Conservation (phyloP, 92 coral and sea anemone species). For the Porites divaricata region DNA sequence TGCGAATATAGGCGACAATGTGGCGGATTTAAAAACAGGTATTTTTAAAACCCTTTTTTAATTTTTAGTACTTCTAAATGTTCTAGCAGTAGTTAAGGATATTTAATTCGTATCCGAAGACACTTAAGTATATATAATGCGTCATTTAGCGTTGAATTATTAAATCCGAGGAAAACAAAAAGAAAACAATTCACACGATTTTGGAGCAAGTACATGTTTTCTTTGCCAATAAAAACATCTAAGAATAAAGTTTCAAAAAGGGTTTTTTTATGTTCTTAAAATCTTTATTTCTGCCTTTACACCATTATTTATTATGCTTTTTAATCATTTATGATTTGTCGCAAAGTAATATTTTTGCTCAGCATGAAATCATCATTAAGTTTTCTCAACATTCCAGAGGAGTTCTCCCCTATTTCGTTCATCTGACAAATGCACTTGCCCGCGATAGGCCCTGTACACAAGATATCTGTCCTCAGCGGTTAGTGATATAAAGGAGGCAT, state of each 20-base stretch:
- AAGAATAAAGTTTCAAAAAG: background rate
- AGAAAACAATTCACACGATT: background rate
- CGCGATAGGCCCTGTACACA: background rate
- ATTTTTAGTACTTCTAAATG: slow-evolving; percentile 4
- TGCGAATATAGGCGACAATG: slow-evolving; percentile 40
- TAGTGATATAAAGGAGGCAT: slow-evolving; percentile 4
- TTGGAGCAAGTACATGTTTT: background rate
- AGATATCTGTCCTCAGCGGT: slow-evolving; percentile 22
- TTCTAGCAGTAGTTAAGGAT: slow-evolving; percentile 28
- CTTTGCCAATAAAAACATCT: background rate
- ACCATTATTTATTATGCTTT: slow-evolving; percentile 32
- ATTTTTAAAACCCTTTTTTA: background rate
- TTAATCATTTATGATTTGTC: slow-evolving; percentile 52
- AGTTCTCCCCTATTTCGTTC: background rate
- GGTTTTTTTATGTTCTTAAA: background rate
- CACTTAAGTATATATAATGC: slow-evolving; percentile 4
- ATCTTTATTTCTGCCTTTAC: background rate
- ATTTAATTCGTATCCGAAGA: slow-evolving; percentile 34
- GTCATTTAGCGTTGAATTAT: slow-evolving; percentile 5
- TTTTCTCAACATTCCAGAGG: slow-evolving; percentile 28
- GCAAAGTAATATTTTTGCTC: slow-evolving; percentile 43
- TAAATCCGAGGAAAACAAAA: background rate
- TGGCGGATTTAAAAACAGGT: slow-evolving; percentile 49
- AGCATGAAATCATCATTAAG: slow-evolving; percentile 44
- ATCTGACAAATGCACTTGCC: slow-evolving; percentile 1